Evolutionary conservation across 2,888 invertebrate species (phyloP), one percentile per base, ranked within the genome.

Genomic region (Drosophila setosimentum): DNA sequence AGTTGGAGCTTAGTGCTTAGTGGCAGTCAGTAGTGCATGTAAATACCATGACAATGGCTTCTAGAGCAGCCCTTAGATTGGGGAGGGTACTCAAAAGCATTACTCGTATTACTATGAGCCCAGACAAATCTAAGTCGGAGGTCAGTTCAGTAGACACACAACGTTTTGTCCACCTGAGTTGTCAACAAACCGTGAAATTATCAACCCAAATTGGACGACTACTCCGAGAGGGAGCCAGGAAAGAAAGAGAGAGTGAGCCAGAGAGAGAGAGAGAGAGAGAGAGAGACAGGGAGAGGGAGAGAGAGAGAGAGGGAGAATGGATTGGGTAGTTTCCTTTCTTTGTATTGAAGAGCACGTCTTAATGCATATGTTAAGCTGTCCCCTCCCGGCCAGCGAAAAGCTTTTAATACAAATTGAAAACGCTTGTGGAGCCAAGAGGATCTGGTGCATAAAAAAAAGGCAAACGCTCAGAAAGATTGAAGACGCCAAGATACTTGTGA

Each of bases 141-240:
- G 78, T 73, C 66, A 65, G 51, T 55, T 58, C 35, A 53, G 61
- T 65, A 63, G 71, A 72, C 78, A 68, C 67, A 71, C 66, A 76
- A 71, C 68, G 89, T 73, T 81, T 76, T 76, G 82, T 89, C 84
- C 89, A 91, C 91, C 91, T 90, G 90, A 90, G 86, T 90, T 86
- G 80, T 87, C 90, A 90, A 89, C 91, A 89, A 91, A 91, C 81
- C 90, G 90, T 90, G 91, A 90, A 90, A 90, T 91, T 91, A 86
- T 90, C 87, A 78, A 86, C 86, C 80, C 79, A 87, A 89, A 89
- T 85, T 83, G 83, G 87, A 89, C 82, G 68, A 75, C 64, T 71
- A 80, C 73, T 61, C 68, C 64, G 61, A 80, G 66, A 73, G 73
- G 18, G n/a, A 37, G 30, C 5, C n/a, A 11, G 21, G 3, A 16